Evolutionary conservation across 2,888 invertebrate genomes (phyloP), one percentile per base, ranked within the genome.

Genomic region (Drosophila nr. fundita): DNA sequence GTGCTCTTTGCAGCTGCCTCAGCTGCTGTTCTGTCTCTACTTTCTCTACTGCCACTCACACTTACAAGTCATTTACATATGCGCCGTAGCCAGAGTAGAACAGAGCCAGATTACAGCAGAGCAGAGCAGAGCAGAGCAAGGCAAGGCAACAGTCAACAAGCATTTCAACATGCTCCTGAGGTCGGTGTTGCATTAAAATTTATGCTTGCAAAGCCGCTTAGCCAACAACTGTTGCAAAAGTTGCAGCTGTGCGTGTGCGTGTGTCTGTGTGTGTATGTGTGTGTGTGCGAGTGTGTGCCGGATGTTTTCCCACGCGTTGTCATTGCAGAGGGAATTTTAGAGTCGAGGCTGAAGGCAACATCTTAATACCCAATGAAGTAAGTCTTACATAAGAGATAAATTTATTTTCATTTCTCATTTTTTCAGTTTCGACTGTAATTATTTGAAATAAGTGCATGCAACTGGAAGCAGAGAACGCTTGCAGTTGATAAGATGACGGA

Each of bases 1-100:
- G 54, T 42, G 52, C 50, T 61, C 55, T 42, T 45, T 38, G 61
- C 34, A 48, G 64, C 61, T 68, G 66, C 58, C 55, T 36, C 49
- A 59, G 72, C 54, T 54, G 61, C 52, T 73, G 52, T 50, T 30
- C 10, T 63, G 42, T 32, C 53, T 24, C 34, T 36, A 57, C 38
- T 21, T 59, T 54, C 36, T 27, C 21, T 21, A 29, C 32, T 10
- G 27, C 30, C 30, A 29, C 34, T 27, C 64, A 53, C 78, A 78
- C 68, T 76, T 73, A 78, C 78, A 69, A 78, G 68, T 64, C 73
- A 76, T 78, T 78, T 78, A 65, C 78, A 78, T 78, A 73, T 76
- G 61, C 67, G 77, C 61, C 42, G 64, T 48, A 57, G 53, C 57
- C 48, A 27, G 55, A 30, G 52, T 30, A 30, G 30, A 30, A 10